These are phyloP conservation scores for Teleogryllus oceanicus DNA, from an alignment of 2,888 invertebrate genomes.

Conservation along the genomic window DNA sequence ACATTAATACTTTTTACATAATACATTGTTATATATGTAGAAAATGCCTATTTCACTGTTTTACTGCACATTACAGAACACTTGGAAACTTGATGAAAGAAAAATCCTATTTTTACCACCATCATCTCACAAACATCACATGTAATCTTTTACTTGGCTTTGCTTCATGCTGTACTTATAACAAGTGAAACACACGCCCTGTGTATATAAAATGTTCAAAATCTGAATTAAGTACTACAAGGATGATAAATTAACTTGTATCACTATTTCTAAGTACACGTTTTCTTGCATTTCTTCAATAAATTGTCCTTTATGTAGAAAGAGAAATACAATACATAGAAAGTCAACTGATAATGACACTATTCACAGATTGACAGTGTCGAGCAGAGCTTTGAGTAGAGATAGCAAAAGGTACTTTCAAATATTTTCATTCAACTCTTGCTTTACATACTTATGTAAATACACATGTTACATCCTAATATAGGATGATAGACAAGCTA, in stretches of 20 bases:
- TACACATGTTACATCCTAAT: constrained; percentile 7
- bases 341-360: constrained; percentile 1
- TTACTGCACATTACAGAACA: constrained; percentile 18
- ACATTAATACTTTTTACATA: constrained; percentile 18
- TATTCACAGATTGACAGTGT: background rate
- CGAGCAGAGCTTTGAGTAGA: background rate
- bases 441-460: constrained; percentile 10
- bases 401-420: constrained; percentile 10
- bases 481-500: constrained; percentile 9
- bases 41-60: constrained; percentile 18
- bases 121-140: constrained; percentile 2
- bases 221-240: constrained; percentile 7
- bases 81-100: constrained; percentile 18
- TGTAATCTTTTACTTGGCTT: background rate
- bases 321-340: constrained; percentile 18
- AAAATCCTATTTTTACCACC: constrained; percentile 7
- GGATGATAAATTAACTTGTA: background rate
- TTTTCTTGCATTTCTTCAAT: background rate
- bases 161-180: background rate
- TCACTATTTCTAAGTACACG: constrained; percentile 1
- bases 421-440: constrained; percentile 7
- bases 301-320: background rate
- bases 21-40: constrained; percentile 18
- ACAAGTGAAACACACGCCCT: constrained; percentile 10
- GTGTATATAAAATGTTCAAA: constrained; percentile 4